phyloP scores from a whole-genome alignment of 1,140 invertebrate genomes.

The Ceratosolen fusciceps region DNA sequence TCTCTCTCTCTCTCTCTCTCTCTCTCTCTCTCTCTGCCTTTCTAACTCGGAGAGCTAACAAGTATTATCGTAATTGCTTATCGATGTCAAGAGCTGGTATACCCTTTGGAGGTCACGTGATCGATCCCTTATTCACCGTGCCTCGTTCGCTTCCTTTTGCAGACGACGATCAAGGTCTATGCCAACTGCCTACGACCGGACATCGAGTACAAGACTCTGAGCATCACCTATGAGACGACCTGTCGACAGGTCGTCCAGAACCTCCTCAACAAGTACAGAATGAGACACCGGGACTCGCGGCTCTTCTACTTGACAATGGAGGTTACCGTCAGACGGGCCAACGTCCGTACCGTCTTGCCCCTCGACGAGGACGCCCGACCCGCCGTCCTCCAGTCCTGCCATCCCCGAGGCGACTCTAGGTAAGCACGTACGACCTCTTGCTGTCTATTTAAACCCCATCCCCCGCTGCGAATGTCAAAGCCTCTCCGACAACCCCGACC shows the following conservation, averaged over 20 bases:
- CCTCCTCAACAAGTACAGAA: slow-evolving; percentile 90
- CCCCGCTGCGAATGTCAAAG: too few relatives aligned
- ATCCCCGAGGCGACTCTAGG: slow-evolving; percentile 92
- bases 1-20: neutral
- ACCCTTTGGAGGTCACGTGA: too few relatives aligned
- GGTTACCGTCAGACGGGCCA: slow-evolving; percentile 85
- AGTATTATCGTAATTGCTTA: neutral
- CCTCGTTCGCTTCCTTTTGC: neutral
- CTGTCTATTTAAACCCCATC: too few relatives aligned
- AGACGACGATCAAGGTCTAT: slow-evolving; percentile 94
- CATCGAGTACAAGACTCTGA: slow-evolving; percentile 94
- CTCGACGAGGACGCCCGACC: slow-evolving; percentile 90
- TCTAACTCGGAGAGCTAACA: neutral
- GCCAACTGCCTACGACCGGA: slow-evolving; percentile 89
- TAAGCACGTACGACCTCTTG: slow-evolving; percentile 64
- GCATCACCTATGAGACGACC: slow-evolving; percentile 87
- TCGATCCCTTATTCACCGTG: neutral
- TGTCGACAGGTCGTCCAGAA: slow-evolving; percentile 88
- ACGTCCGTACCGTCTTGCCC: slow-evolving; percentile 84
- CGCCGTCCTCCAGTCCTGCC: slow-evolving; percentile 89
- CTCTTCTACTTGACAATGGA: slow-evolving; percentile 96
- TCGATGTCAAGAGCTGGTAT: neutral
- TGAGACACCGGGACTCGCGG: slow-evolving; percentile 91
- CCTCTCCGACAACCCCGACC: too few relatives aligned
- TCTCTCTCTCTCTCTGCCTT: neutral